These are phyloP conservation scores for Aphelocoma californica DNA, from an alignment of 2,797 vertebrate species.

Conservation along the genomic window DNA sequence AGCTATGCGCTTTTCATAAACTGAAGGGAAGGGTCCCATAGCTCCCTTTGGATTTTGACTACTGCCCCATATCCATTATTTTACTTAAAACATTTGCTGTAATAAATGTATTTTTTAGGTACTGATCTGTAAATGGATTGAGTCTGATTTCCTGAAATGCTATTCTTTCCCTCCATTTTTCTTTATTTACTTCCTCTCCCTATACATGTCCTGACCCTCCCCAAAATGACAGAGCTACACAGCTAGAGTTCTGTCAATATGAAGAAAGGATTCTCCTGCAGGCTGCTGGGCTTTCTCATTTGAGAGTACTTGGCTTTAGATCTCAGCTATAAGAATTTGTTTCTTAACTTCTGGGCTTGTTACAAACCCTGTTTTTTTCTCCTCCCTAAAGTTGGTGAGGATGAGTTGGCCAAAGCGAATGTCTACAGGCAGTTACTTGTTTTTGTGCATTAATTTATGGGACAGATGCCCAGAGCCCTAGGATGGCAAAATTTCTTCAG, in stretches of 20 bases:
- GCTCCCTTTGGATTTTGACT: background rate
- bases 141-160: background rate
- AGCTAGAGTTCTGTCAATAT: background rate
- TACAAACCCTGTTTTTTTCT: background rate
- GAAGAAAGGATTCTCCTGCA: background rate
- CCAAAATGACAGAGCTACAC: background rate
- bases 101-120: background rate
- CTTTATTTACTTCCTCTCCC: background rate
- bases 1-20: fast-evolving
- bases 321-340: background rate
- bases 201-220: fast-evolving
- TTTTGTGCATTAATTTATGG: background rate
- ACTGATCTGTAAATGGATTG: background rate
- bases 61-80: background rate
- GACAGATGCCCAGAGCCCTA: background rate
- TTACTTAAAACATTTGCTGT: background rate
- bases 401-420: background rate
- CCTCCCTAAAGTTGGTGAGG: background rate
- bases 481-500: background rate
- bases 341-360: background rate
- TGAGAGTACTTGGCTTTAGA: background rate
- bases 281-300: background rate
- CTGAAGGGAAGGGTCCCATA: background rate
- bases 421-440: background rate
- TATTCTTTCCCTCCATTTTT: fast-evolving